phyloP scores from a whole-genome alignment of 2,797 vertebrate species.

The Phataginus tetradactyla region DNA sequence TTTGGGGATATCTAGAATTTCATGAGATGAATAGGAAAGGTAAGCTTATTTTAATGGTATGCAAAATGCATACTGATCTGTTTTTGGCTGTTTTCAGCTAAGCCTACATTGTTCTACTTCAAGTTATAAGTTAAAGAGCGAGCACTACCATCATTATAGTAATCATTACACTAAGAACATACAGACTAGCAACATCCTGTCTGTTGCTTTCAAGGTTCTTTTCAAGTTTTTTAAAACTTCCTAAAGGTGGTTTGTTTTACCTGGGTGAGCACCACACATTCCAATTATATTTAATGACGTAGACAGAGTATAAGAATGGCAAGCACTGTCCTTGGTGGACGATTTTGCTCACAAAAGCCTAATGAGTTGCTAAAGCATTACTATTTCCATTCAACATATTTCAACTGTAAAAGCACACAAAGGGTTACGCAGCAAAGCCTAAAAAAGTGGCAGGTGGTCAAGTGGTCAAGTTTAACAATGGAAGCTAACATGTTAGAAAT shows the following conservation, averaged over 20 bases:
- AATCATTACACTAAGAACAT: neutral
- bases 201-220: neutral
- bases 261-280: neutral
- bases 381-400: neutral
- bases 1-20: neutral
- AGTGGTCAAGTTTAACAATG: neutral
- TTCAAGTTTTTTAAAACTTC: neutral
- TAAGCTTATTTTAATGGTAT: neutral
- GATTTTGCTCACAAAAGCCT: neutral
- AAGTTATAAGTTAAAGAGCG: neutral
- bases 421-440: neutral
- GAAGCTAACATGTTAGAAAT: neutral
- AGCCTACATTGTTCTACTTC: neutral
- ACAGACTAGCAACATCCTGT: neutral
- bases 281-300: constrained; percentile 26
- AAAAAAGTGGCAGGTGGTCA: neutral
- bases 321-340: neutral
- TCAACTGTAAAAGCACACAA: neutral
- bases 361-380: neutral
- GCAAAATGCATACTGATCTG: neutral
- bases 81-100: neutral
- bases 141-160: neutral
- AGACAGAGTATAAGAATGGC: neutral
- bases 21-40: neutral
- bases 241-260: constrained; percentile 15